Base-by-base conservation (phyloP, 1,140 invertebrate species). In the Atta texana region DNA sequence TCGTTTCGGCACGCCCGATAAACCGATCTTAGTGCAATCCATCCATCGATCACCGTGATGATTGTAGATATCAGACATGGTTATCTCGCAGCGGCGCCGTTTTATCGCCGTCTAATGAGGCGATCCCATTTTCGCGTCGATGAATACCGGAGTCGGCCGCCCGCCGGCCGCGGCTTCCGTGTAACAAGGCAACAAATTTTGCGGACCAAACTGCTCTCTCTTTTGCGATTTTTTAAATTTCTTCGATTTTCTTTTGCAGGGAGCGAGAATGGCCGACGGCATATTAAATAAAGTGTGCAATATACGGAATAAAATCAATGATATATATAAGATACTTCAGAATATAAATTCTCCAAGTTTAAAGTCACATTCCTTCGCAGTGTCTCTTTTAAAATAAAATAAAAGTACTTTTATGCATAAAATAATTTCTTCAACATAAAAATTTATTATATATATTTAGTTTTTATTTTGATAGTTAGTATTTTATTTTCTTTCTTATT, bases 21-120 rank as follows among this genome's bases (percentile, higher is more conserved):
- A 77, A 31, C 28, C 59, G 28, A 78, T 76, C 39, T 51, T 72
- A 1, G 21, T 31, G 66, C 68, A 68, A 82, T 63, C 34, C 34
- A 16, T 84, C 24, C 69, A 84, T 84, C 80, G 69, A 84, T 84
- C 80, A 84, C 55, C 69, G 55, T 44, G 44, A 1, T 55, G 31
- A 77, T 85, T 31, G 31, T n/a, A 59, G 49, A 39, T 85, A 85
- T 82, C 82, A 16, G 49, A 16, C 28, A 28, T 14, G 4, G 8
- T n/a, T 28, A 85, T 85, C 78, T 72, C n/a, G 4, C 53, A 4
- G 21, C 75, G 18, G 28, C 39, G 24, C 53, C 21, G n/a, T 31
- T 81, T 72, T 39, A 21, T 3, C 34, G 4, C 21, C 7, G 44
- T 53, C 49, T 49, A 8, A 1, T 57, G 66, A 74, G 28, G 2